These are phyloP conservation scores for Trichoplusia ni DNA, from an alignment of 1,140 invertebrate species.

Conservation along the genomic window DNA sequence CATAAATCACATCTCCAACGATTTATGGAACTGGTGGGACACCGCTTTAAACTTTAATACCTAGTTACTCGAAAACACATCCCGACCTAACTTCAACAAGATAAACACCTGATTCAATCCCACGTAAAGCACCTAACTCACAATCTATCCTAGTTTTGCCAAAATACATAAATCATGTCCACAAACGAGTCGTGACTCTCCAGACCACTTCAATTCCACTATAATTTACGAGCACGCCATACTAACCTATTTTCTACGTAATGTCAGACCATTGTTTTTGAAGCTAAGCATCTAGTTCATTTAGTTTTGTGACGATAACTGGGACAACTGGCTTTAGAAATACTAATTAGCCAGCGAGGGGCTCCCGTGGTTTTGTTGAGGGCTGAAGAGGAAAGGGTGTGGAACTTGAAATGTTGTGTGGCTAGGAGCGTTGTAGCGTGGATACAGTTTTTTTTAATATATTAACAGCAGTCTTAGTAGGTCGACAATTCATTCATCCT, in stretches of 20 bases:
- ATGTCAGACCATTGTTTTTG: background rate
- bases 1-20: no score
- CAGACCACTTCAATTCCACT: constrained; percentile 13
- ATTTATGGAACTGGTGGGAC: no score
- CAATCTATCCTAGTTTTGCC: background rate
- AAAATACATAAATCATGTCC: constrained; percentile 15
- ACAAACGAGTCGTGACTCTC: constrained; percentile 1
- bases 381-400: background rate
- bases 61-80: no score
- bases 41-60: no score
- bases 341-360: constrained; percentile 6
- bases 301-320: constrained; percentile 1
- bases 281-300: constrained; percentile 1
- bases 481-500: no score
- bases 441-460: no score
- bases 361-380: background rate
- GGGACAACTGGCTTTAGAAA: background rate
- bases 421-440: no score
- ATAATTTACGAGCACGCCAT: background rate
- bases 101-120: constrained; percentile 1
- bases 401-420: background rate
- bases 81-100: no score
- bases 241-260: background rate
- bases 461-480: no score
- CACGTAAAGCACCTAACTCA: background rate